These are phyloP conservation scores for Muraenolepis orangiensis DNA, from an alignment of 2,797 vertebrate genomes.

Conservation along the genomic window DNA sequence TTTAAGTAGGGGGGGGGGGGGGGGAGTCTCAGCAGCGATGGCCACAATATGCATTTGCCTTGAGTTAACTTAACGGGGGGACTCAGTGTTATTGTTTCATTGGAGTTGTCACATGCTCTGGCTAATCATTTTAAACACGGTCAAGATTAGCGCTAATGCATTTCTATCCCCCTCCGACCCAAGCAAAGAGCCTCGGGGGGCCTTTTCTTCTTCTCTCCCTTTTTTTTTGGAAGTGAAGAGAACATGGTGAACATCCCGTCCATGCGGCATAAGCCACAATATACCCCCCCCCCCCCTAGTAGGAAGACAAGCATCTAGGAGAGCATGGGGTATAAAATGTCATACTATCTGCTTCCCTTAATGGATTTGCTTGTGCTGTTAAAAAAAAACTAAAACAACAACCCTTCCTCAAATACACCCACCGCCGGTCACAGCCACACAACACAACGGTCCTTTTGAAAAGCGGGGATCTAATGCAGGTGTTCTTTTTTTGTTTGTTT, in stretches of 20 bases:
- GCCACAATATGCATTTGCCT: constrained; percentile 86
- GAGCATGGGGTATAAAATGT: not conserved
- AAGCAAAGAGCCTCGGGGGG: constrained; percentile 43
- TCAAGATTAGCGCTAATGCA: constrained; percentile 62
- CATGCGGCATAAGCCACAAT: constrained; percentile 31
- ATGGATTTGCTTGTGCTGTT: not conserved
- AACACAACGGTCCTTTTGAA: not conserved
- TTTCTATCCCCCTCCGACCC: constrained; percentile 44
- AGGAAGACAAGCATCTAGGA: constrained; percentile 18
- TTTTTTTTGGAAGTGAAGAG: not conserved
- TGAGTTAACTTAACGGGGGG: constrained; percentile 73
- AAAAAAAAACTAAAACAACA: not conserved
- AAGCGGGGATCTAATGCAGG: not conserved
- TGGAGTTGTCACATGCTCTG: constrained; percentile 67
- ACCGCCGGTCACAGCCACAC: not conserved
- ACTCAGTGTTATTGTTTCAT: constrained; percentile 65
- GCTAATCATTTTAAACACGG: constrained; percentile 66
- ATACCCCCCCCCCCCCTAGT: constrained; percentile 1
- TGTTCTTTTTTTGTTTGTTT: no score
- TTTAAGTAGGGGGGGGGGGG: constrained; percentile 65
- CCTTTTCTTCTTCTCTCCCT: constrained; percentile 9
- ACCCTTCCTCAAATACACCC: no score
- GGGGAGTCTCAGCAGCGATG: constrained; percentile 76
- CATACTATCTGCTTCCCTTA: not conserved
- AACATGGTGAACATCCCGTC: constrained; percentile 22